Evolutionary conservation across 2,113 vertebrate genomes (phyloP).

Genomic region (Muntiacus reevesi): DNA sequence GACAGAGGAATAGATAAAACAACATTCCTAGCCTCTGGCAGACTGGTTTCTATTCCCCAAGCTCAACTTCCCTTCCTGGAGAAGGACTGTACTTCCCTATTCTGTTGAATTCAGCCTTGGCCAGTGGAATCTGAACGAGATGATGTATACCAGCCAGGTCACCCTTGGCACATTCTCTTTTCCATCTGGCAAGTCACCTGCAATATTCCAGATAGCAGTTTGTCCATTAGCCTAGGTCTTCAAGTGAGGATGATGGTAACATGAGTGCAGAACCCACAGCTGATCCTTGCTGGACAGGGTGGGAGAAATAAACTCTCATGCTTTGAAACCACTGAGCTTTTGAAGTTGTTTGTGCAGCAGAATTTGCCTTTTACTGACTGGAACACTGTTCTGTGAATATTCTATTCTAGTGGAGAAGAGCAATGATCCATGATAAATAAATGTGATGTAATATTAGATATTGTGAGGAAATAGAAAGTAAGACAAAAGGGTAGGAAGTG

Average conservation of each 20-base stretch:
- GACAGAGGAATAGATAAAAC: background rate
- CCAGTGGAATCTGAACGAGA: background rate
- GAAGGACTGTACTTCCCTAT: background rate
- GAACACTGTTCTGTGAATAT: background rate
- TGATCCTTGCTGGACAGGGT: background rate
- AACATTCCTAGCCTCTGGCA: background rate
- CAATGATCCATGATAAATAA: background rate
- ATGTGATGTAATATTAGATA: background rate
- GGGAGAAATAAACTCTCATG: background rate
- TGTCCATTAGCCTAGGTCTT: background rate
- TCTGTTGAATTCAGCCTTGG: background rate
- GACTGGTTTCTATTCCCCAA: background rate
- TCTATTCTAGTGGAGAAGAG: background rate
- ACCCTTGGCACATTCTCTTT: background rate
- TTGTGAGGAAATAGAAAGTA: background rate
- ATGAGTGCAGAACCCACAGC: rapidly evolving
- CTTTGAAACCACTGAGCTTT: background rate
- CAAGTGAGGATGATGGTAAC: no score
- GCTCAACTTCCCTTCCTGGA: background rate
- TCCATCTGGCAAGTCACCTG: background rate
- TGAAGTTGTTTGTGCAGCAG: background rate
- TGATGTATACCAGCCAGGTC: background rate
- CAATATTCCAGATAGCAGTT: background rate
- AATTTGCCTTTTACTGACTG: background rate
- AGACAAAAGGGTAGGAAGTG: background rate